Evolutionary conservation across 2,888 invertebrate genomes (phyloP).

Genomic region (Drosophila barbarae): DNA sequence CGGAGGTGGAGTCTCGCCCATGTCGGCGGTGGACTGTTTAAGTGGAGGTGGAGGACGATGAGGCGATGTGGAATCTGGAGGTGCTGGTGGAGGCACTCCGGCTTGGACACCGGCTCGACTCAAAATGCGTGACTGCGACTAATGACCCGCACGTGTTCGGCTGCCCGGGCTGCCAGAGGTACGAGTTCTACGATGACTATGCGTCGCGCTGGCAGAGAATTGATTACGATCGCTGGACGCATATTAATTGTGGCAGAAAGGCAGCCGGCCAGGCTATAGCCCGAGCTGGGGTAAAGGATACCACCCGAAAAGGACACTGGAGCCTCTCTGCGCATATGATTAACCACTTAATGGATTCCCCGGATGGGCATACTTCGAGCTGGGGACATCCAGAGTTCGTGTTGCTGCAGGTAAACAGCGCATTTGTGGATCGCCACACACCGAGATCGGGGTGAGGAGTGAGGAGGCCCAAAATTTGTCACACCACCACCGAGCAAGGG

Average conservation of each 20-base stretch:
- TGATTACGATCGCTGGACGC: constrained; percentile 77
- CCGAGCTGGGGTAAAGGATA: constrained; percentile 58
- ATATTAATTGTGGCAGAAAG: constrained; percentile 70
- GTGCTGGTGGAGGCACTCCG: constrained; percentile 29
- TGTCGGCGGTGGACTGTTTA: constrained; percentile 24
- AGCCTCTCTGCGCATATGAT: constrained; percentile 73
- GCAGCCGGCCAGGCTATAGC: constrained; percentile 7
- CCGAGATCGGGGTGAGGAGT: constrained; percentile 47
- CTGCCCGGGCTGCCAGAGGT: constrained; percentile 44
- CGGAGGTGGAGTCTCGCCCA: constrained; percentile 43
- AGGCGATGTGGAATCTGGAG: constrained; percentile 15
- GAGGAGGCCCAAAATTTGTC: constrained; percentile 57
- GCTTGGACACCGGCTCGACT: constrained; percentile 53
- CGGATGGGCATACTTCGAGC: constrained; percentile 36
- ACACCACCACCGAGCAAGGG: constrained; percentile 45
- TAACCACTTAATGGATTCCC: constrained; percentile 75
- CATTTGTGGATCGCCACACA: constrained; percentile 72
- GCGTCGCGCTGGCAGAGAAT: constrained; percentile 61
- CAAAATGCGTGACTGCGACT: constrained; percentile 78
- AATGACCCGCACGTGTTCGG: constrained; percentile 74
- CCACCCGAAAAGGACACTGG: constrained; percentile 61
- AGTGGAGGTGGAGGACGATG: constrained; percentile 19
- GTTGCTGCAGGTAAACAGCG: constrained; percentile 77
- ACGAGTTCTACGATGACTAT: constrained; percentile 35
- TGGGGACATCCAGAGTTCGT: constrained; percentile 64